Percentiles rank a stretch among this genome's conserved stretches.
Evolutionary conservation across 2,888 invertebrate species (phyloP).

Genomic region (Baccha elongata): DNA sequence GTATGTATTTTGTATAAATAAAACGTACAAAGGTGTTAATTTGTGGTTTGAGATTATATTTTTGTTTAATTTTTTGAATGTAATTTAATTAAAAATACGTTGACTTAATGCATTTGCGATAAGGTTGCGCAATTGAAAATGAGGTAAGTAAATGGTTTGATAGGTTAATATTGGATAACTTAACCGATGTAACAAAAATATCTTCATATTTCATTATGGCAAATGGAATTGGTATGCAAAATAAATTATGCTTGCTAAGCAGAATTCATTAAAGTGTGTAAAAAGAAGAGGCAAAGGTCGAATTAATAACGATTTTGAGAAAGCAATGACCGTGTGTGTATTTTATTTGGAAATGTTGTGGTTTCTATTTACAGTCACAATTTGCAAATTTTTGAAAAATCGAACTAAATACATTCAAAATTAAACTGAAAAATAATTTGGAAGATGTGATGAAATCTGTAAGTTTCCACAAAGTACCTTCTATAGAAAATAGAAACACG

Average conservation of each 20-base stretch:
- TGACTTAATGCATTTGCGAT: constrained; percentile 15
- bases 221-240: background rate
- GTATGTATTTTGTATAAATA: constrained; percentile 55
- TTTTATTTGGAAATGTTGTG: too few species aligned
- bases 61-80: background rate
- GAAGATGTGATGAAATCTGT: too few species aligned
- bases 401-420: too few species aligned
- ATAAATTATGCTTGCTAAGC: background rate
- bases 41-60: background rate
- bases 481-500: too few species aligned
- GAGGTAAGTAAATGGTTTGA: background rate
- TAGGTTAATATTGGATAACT: background rate
- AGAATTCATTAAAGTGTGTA: background rate
- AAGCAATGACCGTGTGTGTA: background rate
- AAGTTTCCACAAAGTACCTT: too few species aligned
- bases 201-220: background rate
- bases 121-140: background rate
- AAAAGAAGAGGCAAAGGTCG: constrained; percentile 11
- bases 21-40: constrained; percentile 41
- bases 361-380: too few species aligned
- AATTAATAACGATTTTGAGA: background rate
- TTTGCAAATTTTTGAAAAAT: too few species aligned
- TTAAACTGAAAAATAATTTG: too few species aligned
- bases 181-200: background rate
- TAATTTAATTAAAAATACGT: background rate